Base-by-base conservation (phyloP, 2,113 vertebrate species). In the Leptodactylus fuscus region DNA sequence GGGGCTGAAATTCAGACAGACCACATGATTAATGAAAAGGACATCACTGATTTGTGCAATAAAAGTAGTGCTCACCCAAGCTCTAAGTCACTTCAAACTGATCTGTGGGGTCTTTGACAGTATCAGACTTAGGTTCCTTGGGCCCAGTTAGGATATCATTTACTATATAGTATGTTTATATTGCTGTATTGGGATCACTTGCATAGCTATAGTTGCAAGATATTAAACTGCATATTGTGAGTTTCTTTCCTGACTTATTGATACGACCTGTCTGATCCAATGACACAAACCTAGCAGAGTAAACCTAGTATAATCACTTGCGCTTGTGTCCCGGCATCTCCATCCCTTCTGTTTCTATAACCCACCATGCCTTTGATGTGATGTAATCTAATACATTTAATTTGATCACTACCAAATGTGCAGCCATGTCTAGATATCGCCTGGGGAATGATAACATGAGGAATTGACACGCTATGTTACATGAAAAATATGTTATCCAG, bases 351-450 rank as follows among this genome's bases (percentile, higher is more conserved):
- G 18, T 67, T 34, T 34, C 62, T 9, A 6, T 67, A 34, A 34
- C 16, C 29, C 27, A 32, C 5, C 29, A 36, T 20, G 32, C 24
- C 12, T 34, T 67, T 67, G 13, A 67, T 67, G 34, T 34, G 29
- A 67, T 67, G 15, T 36, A 67, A 67, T 67, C 32, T 32, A 67
- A 67, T 67, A 67, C 29, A 67, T 67, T 67, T 34, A 67, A 67
- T 67, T 67, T 67, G 62, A 67, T 67, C 29, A 67, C 15, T 18
- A 34, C 32, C 34, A 67, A 74, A 44, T 44, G 22, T 9, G 12
- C 73, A 48, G 73, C 46, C 41, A 49, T 75, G 73, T 49, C n/a
- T 20, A 69, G 32, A 38, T 67, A 67, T 38, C 34, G 34, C 65
- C 65, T 69, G 65, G 65, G 62, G 65, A 69, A 69, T 36, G 32